Percentiles rank a stretch among this genome's conserved stretches.
phyloP scores from a whole-genome alignment of 2,113 vertebrate genomes.

The Chloropsis hardwickii region DNA sequence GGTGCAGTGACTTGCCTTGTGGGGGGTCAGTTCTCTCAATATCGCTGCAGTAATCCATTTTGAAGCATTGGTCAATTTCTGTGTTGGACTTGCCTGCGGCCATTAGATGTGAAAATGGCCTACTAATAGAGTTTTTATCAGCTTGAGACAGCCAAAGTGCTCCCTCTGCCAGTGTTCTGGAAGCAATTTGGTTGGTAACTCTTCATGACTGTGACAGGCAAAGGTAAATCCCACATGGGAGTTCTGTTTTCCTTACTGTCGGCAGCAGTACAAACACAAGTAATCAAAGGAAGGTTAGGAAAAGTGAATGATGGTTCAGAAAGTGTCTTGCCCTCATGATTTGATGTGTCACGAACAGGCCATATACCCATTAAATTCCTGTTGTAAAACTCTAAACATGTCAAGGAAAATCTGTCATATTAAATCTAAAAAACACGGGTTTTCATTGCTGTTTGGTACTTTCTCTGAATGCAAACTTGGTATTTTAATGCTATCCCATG shows the following conservation, averaged over 20 bases:
- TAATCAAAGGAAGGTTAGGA: not conserved
- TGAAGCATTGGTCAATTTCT: slow-evolving; percentile 25
- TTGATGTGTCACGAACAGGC: not conserved
- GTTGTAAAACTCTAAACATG: not conserved
- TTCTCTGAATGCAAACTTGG: not conserved
- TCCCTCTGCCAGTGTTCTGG: not conserved
- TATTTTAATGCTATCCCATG: not conserved
- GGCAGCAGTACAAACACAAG: not conserved
- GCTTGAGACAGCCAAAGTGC: not conserved
- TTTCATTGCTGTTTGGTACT: not conserved
- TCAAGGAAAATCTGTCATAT: not conserved
- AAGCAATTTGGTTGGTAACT: slow-evolving; percentile 30
- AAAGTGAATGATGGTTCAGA: not conserved
- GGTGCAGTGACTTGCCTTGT: not conserved
- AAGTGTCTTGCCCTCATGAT: not conserved
- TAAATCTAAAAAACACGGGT: not conserved
- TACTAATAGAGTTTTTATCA: slow-evolving; percentile 47
- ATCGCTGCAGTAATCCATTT: not conserved
- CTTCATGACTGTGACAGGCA: not conserved
- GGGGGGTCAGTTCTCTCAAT: not conserved
- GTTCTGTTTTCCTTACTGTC: not conserved
- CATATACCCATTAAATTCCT: not conserved
- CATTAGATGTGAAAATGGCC: slow-evolving; percentile 8
- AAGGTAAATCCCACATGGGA: slow-evolving; percentile 6
- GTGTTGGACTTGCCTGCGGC: not conserved